Percentiles rank a stretch among this genome's conserved stretches.
Evolutionary conservation across 35 echinoderm and acorn worm genomes (phyloP).

Genomic region (Lytechinus pictus): DNA sequence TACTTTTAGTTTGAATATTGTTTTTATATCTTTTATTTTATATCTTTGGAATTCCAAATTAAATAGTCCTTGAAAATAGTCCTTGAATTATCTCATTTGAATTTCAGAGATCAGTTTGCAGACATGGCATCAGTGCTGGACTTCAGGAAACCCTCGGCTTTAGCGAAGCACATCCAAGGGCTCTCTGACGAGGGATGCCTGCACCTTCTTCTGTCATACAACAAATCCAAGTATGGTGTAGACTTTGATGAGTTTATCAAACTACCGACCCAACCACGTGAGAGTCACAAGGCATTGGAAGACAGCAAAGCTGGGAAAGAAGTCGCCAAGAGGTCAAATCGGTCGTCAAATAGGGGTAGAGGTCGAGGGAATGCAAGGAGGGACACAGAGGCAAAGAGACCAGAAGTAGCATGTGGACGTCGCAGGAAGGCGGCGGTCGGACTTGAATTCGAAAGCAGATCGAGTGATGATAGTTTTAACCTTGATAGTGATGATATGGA

Average conservation of each 20-base stretch:
- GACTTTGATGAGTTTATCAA: conserved; percentile 37
- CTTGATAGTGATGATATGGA: not conserved
- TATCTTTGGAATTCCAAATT: not conserved
- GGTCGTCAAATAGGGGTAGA: not conserved
- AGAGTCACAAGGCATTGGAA: not conserved
- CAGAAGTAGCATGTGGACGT: not conserved
- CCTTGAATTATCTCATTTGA: not conserved
- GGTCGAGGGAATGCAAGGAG: not conserved
- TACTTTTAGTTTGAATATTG: no score
- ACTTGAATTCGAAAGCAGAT: not conserved
- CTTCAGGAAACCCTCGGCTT: conserved; percentile 5
- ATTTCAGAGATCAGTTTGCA: conserved; percentile 65
- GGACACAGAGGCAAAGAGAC: not conserved
- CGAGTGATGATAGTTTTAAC: not conserved
- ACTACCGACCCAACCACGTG: not conserved
- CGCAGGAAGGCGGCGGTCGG: not conserved
- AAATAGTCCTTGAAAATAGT: not conserved
- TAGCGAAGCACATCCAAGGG: conserved; percentile 55
- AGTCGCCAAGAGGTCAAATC: not conserved
- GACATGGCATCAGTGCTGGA: conserved; percentile 60
- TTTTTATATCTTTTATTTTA: no score
- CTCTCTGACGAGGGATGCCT: conserved; percentile 39
- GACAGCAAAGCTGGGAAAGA: not conserved
- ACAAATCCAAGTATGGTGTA: conserved; percentile 51
- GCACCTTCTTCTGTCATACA: conserved; percentile 51